These are phyloP conservation scores for Trinorchestia longiramus DNA, from an alignment of 1,140 invertebrate genomes.

Conservation along the genomic window DNA sequence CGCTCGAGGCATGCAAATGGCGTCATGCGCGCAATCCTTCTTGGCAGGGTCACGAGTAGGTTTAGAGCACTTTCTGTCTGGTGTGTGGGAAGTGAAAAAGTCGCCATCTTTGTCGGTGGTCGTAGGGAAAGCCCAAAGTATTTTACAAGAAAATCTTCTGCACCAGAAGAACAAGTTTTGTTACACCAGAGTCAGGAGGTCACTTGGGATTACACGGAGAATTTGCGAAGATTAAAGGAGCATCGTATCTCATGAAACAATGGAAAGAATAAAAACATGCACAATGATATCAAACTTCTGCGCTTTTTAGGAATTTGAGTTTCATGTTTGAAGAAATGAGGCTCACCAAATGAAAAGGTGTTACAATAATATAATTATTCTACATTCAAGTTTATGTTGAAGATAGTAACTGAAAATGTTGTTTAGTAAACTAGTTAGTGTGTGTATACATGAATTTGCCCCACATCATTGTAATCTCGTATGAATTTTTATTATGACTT, in stretches of 20 bases:
- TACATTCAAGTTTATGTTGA: too few relatives aligned
- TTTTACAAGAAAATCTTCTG: background rate
- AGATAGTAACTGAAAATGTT: too few relatives aligned
- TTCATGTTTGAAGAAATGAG: background rate
- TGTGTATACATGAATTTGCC: too few relatives aligned
- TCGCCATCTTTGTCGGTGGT: background rate
- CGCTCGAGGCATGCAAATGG: constrained; percentile 29
- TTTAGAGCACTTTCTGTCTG: background rate
- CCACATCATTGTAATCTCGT: too few relatives aligned
- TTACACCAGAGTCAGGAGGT: background rate
- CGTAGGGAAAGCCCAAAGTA: background rate
- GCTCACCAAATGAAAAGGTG: background rate
- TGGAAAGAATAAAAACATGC: background rate
- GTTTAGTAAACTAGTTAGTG: too few relatives aligned
- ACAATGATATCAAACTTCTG: background rate
- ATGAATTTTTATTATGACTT: too few relatives aligned
- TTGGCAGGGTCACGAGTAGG: background rate
- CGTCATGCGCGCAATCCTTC: constrained; percentile 16
- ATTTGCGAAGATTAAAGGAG: background rate
- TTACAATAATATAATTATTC: background rate
- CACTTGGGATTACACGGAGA: background rate
- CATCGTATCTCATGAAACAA: background rate
- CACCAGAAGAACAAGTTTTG: background rate
- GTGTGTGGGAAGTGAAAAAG: background rate
- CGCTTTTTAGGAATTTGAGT: background rate